phyloP scores from a whole-genome alignment of 2,888 invertebrate species.

The Caenorhabditis virilis region DNA sequence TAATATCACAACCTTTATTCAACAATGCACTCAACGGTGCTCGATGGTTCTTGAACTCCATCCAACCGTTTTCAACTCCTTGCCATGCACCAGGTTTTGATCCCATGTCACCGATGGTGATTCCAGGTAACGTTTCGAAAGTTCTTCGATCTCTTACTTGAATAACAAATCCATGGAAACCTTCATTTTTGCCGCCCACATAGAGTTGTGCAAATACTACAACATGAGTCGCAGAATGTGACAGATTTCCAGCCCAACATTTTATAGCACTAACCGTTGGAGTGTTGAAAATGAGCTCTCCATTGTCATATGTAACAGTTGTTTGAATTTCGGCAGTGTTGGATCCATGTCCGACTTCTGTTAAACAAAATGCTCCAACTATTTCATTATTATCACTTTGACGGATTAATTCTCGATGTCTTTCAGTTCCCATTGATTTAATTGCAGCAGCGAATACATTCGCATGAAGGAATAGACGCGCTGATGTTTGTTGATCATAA shows the following conservation, averaged over 20 bases:
- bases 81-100: conserved; percentile 84
- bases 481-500: conserved; percentile 53
- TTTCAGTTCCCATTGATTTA: conserved; percentile 69
- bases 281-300: conserved; percentile 78
- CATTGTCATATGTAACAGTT: conserved; percentile 54
- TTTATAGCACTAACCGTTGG: conserved; percentile 81
- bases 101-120: conserved; percentile 88
- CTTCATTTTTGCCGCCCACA: conserved; percentile 73
- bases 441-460: conserved; percentile 69
- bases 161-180: conserved; percentile 86
- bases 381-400: conserved; percentile 70
- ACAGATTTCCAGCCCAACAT: conserved; percentile 85
- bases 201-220: conserved; percentile 86
- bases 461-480: conserved; percentile 43
- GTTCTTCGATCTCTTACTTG: conserved; percentile 74
- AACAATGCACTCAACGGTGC: conserved; percentile 84
- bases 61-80: conserved; percentile 85
- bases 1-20: conserved; percentile 87
- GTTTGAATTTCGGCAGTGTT: conserved; percentile 74
- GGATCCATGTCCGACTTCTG: conserved; percentile 88
- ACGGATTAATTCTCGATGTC: conserved; percentile 67
- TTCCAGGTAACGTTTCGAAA: conserved; percentile 74
- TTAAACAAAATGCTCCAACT: conserved; percentile 83
- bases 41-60: conserved; percentile 76
- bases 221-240: conserved; percentile 80